These are phyloP conservation scores for Sinopyrophorus schimmeli DNA, from an alignment of 2,888 invertebrate genomes.

Conservation along the genomic window DNA sequence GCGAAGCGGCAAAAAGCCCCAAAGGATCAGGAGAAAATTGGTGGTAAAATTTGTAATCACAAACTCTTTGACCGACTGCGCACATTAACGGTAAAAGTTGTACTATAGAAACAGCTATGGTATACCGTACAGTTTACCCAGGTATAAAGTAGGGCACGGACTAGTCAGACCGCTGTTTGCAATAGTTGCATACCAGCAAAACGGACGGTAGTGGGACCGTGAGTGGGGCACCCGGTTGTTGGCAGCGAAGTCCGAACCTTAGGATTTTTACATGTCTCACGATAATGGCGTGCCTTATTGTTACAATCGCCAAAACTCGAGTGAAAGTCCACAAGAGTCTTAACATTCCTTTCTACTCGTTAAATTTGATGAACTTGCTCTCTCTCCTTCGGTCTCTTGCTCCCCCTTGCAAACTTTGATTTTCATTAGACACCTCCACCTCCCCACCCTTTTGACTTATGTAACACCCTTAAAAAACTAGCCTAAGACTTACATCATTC, in stretches of 20 bases:
- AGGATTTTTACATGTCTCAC: conserved; percentile 23
- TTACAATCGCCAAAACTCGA: conserved; percentile 19
- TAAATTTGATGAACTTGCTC: conserved; percentile 34
- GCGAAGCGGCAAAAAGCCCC: too few relatives aligned
- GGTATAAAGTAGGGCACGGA: conserved; percentile 56
- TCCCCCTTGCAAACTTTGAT: too few relatives aligned
- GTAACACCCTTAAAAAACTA: too few relatives aligned
- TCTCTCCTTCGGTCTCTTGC: too few relatives aligned
- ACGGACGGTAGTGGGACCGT: conserved; percentile 31
- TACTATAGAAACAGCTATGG: conserved; percentile 55
- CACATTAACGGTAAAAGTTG: conserved; percentile 56
- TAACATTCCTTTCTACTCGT: conserved; percentile 22
- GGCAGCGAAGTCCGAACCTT: conserved; percentile 24
- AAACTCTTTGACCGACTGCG: conserved; percentile 46
- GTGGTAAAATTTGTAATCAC: conserved; percentile 37
- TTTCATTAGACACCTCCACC: too few relatives aligned
- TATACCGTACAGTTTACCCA: conserved; percentile 48
- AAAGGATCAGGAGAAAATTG: conserved; percentile 11
- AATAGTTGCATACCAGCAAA: conserved; percentile 43
- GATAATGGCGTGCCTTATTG: conserved; percentile 19
- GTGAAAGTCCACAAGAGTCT: conserved; percentile 27
- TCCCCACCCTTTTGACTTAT: too few relatives aligned
- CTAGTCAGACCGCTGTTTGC: conserved; percentile 47
- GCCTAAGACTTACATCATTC: too few relatives aligned
- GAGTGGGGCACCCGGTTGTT: conserved; percentile 28